Percentiles rank a stretch among this genome's conserved stretches.
These are phyloP conservation scores for Galago senegalensis DNA, from an alignment of 2,797 vertebrate genomes.

Conservation along the genomic window DNA sequence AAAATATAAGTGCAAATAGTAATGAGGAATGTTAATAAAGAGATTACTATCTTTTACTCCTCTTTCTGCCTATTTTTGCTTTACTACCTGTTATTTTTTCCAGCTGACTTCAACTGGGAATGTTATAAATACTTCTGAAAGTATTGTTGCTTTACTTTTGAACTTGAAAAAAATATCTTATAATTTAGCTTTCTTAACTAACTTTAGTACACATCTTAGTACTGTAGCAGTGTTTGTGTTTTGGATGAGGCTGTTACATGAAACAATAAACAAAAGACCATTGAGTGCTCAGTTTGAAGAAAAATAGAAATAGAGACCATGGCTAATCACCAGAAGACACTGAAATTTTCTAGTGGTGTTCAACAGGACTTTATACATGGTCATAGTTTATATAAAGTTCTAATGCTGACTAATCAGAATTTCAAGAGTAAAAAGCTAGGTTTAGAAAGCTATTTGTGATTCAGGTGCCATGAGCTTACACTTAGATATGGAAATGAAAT, in stretches of 20 bases:
- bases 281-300: neutral
- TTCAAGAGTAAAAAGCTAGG: neutral
- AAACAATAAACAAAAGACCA: neutral
- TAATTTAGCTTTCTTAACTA: constrained; percentile 6
- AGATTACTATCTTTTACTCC: neutral
- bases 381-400: neutral
- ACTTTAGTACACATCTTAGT: neutral
- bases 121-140: constrained; percentile 3
- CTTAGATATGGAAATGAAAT: neutral
- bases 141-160: constrained; percentile 32
- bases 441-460: neutral
- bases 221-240: neutral
- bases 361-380: neutral
- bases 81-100: neutral
- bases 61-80: neutral
- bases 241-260: neutral
- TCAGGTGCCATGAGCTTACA: neutral
- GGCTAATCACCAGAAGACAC: constrained; percentile 5
- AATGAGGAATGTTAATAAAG: neutral
- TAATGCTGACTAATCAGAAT: neutral
- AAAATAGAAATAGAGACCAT: neutral
- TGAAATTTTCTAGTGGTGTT: constrained; percentile 20
- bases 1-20: neutral
- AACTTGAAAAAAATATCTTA: constrained; percentile 14
- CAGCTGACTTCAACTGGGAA: neutral